Conservation (phyloP, 2,888 invertebrate species). For the Sarcophaga caerulescens region DNA sequence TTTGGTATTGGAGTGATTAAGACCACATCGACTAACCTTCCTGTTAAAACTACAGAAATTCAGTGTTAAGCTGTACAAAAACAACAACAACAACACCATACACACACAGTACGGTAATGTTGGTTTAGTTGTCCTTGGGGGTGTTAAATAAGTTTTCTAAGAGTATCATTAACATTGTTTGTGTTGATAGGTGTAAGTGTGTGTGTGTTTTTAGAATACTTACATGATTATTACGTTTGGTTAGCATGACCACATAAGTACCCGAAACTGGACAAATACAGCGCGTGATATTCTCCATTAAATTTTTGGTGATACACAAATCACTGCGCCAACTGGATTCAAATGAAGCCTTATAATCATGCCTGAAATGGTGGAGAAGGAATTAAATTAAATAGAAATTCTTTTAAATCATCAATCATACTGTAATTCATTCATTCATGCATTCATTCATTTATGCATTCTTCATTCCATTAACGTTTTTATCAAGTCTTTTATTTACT, state of each 20-base stretch:
- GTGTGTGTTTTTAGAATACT: slow-evolving; percentile 72
- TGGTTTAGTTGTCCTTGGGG: not conserved
- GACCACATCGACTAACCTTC: not conserved
- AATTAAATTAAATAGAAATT: not conserved
- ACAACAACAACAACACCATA: slow-evolving; percentile 5
- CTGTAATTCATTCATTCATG: too few relatives aligned
- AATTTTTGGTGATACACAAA: slow-evolving; percentile 82
- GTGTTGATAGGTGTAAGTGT: not conserved
- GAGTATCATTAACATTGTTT: not conserved
- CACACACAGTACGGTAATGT: not conserved
- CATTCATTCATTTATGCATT: too few relatives aligned
- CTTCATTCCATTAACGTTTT: not conserved
- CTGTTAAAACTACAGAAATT: slow-evolving; percentile 11
- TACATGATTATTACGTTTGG: slow-evolving; percentile 82
- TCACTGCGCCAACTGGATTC: slow-evolving; percentile 85
- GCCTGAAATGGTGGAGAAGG: slow-evolving; percentile 71
- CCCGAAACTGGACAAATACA: slow-evolving; percentile 85
- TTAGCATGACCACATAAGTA: slow-evolving; percentile 85
- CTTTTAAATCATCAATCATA: too few relatives aligned
- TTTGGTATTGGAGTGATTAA: not conserved
- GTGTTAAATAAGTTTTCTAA: not conserved
- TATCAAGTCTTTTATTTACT: not conserved
- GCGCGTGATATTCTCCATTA: slow-evolving; percentile 82
- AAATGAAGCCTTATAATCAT: slow-evolving; percentile 81
- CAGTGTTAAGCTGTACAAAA: not conserved